These are phyloP conservation scores for Ptiloglossa arizonensis DNA, from an alignment of 1,140 invertebrate genomes.

Conservation along the genomic window DNA sequence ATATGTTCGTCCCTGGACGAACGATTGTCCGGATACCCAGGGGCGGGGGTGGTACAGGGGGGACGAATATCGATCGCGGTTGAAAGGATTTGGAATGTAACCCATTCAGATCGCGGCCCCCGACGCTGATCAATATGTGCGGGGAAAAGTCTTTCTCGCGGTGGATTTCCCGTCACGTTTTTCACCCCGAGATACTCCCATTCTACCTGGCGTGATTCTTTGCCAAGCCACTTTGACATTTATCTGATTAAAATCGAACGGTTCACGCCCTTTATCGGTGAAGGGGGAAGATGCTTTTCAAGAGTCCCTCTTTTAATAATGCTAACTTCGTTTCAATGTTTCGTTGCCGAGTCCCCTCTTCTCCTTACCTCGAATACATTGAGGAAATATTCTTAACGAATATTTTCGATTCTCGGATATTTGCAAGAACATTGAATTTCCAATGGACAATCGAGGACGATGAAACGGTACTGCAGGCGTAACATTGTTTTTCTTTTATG, in stretches of 20 bases:
- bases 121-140: slow-evolving; percentile 59
- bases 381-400: too few relatives aligned
- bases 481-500: too few relatives aligned
- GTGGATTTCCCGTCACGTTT: slow-evolving; percentile 61
- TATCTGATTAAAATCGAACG: slow-evolving; percentile 47
- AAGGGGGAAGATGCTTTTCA: not conserved
- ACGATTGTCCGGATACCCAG: slow-evolving; percentile 37
- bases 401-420: too few relatives aligned
- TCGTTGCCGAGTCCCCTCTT: too few relatives aligned
- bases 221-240: slow-evolving; percentile 40
- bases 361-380: too few relatives aligned
- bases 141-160: slow-evolving; percentile 52
- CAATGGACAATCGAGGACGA: too few relatives aligned
- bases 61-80: slow-evolving; percentile 36
- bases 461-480: too few relatives aligned
- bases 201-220: slow-evolving; percentile 58
- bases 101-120: slow-evolving; percentile 24
- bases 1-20: slow-evolving; percentile 3
- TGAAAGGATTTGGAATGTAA: slow-evolving; percentile 52
- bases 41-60: too few relatives aligned
- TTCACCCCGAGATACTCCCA: slow-evolving; percentile 58
- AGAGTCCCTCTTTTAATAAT: slow-evolving; percentile 17
- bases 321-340: slow-evolving; percentile 10
- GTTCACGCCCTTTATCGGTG: not conserved
- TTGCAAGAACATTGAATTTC: too few relatives aligned